Base-by-base conservation (phyloP, 2,888 invertebrate species). In the Laothoe populi region DNA sequence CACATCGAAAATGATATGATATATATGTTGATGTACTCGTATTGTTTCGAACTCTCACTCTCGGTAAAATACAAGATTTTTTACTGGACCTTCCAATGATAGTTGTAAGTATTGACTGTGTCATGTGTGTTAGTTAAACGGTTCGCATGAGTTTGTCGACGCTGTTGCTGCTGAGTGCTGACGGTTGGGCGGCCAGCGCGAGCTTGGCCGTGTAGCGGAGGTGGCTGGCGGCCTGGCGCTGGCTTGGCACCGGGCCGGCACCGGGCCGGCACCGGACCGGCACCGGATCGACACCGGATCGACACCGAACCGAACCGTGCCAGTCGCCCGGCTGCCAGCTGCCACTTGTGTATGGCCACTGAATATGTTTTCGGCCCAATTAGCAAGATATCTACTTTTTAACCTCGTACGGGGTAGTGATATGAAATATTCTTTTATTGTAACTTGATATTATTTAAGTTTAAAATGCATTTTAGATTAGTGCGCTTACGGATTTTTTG, bases 291-390 rank as follows among this genome's bases (percentile, higher is more conserved):
- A n/a, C 26, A n/a, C 26, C 26, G 26, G 26, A 26, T 26, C n/a
- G 26, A 3, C 26, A n/a, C 53, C n/a, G n/a, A n/a, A n/a, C n/a
- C n/a, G n/a, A n/a, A n/a, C 4, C 23, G 45, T 23, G 57, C 4
- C 40, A 13, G 35, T 38, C 40, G 58, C 38, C 61, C 44, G 44
- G n/a, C 21, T 38, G 38, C 38, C 59, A 24, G 59, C 63, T 76
- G 82, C 77, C 78, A 78, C 77, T 77, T 82, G 76, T 79, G 83
- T 82, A 77, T 83, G 92, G 93, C 93, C 93, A 88, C 84, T 84
- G 83, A 88, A 93, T 93, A 93, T 93, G 92, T 93, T 93, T 92
- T 90, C 87, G 92, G 93, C 90, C 92, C 86, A 86, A 85, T 86
- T 86, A 82, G 82, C 87, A 87, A 85, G 85, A 85, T 86, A 85